Conservation (phyloP, 2,888 invertebrate genomes). For the Oscheius sp. region DNA sequence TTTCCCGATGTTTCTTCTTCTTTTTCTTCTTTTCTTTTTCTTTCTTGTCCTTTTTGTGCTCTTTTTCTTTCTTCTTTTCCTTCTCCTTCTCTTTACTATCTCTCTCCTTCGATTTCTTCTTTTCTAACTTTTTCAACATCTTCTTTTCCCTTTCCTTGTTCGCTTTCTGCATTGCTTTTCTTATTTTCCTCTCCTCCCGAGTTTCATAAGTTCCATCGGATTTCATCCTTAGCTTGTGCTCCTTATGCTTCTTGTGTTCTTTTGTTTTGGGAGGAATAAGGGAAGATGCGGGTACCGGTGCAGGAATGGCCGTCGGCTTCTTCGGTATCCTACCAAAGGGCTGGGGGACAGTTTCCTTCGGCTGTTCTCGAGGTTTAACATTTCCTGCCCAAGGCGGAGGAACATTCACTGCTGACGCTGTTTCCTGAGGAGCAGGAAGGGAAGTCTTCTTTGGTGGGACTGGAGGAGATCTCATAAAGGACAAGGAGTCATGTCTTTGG, state of each 20-base stretch:
- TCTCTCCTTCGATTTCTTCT: slow-evolving; percentile 23
- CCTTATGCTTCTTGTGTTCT: slow-evolving; percentile 39
- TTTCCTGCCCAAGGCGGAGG: slow-evolving; percentile 7
- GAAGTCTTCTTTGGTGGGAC: not conserved
- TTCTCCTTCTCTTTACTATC: slow-evolving; percentile 10
- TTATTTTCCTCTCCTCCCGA: slow-evolving; percentile 32
- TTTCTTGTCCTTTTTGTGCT: slow-evolving; percentile 1
- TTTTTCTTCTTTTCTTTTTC: slow-evolving; percentile 31
- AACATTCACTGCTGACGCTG: not conserved
- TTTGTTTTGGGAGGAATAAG: slow-evolving; percentile 2
- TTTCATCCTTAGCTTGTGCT: slow-evolving; percentile 32
- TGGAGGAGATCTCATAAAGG: slow-evolving; percentile 12
- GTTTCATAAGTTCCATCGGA: slow-evolving; percentile 39
- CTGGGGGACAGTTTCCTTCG: not conserved
- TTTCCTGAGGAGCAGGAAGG: too few species aligned
- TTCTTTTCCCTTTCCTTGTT: slow-evolving; percentile 13
- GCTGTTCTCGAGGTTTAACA: not conserved
- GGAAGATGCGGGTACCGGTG: too few species aligned
- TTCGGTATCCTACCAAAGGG: not conserved
- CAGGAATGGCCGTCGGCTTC: not conserved
- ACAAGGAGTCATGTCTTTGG: slow-evolving; percentile 29
- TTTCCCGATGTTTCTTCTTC: slow-evolving; percentile 28
- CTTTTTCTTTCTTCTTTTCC: slow-evolving; percentile 1
- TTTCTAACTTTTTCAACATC: slow-evolving; percentile 1
- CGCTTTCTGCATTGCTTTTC: slow-evolving; percentile 24